A percentile compares a stretch with the other conserved stretches of the same genome.
Conservation (phyloP, 2,797 vertebrate species). For the Lepidocolaptes lacrymiger region DNA sequence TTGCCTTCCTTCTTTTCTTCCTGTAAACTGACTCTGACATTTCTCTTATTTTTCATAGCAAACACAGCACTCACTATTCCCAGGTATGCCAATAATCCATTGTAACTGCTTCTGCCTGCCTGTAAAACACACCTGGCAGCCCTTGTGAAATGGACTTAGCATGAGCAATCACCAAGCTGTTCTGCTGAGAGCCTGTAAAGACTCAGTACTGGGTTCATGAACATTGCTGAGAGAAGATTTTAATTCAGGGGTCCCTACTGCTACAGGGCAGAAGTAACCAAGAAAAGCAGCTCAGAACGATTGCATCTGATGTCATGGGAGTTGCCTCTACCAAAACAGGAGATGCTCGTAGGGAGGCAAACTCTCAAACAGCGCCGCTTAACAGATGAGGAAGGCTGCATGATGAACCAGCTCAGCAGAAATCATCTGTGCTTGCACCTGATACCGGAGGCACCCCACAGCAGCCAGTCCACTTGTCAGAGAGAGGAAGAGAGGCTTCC, state of each 20-base stretch:
- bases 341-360: background rate
- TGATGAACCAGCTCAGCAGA: constrained; percentile 27
- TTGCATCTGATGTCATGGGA: rapidly evolving
- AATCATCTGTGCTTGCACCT: constrained; percentile 18
- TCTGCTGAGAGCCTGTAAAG: background rate
- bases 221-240: background rate
- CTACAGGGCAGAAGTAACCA: background rate
- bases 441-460: background rate
- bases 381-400: background rate
- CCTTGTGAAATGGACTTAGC: background rate
- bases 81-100: background rate
- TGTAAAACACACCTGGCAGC: background rate
- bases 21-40: background rate
- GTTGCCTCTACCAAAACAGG: background rate
- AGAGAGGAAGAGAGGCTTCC: background rate
- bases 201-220: background rate
- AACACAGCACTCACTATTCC: background rate
- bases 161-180: background rate
- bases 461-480: constrained; percentile 5
- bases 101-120: background rate
- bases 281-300: background rate
- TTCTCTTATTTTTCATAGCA: background rate
- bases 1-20: constrained; percentile 1
- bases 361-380: background rate
- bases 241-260: background rate